phyloP scores from a whole-genome alignment of 2,888 invertebrate species.

The Tiphia femorata region DNA sequence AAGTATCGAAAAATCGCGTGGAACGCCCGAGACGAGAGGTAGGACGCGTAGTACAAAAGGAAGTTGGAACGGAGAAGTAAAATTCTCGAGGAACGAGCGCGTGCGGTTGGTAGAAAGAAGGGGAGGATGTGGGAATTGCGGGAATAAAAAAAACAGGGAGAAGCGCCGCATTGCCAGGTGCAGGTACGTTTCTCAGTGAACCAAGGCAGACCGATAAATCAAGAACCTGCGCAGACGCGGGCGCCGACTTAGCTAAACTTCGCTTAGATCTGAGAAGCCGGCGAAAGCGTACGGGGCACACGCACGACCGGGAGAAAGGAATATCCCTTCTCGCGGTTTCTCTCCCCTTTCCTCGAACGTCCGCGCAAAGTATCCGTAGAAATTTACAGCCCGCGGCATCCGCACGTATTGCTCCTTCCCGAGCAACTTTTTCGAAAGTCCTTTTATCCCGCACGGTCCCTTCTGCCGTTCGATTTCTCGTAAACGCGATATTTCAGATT shows the following conservation, averaged over 20 bases:
- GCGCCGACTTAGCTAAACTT: slow-evolving; percentile 57
- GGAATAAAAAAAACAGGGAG: slow-evolving; percentile 1
- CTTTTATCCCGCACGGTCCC: too few species aligned
- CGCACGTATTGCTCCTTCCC: too few species aligned
- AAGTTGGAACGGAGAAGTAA: slow-evolving; percentile 19
- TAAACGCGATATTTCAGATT: too few species aligned
- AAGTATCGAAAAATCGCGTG: neutral
- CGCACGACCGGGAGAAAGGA: slow-evolving; percentile 6
- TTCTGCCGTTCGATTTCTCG: too few species aligned
- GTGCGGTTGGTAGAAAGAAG: slow-evolving; percentile 19
- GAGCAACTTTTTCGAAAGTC: too few species aligned
- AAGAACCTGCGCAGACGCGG: slow-evolving; percentile 58
- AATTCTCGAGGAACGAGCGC: slow-evolving; percentile 14
- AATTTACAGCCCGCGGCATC: too few species aligned
- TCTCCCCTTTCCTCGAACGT: slow-evolving; percentile 3
- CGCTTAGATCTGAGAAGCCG: slow-evolving; percentile 21
- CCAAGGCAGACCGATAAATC: slow-evolving; percentile 58
- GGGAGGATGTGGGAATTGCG: slow-evolving; percentile 8
- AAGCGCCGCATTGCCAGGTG: slow-evolving; percentile 14
- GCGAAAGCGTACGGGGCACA: slow-evolving; percentile 3
- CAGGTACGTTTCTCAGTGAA: slow-evolving; percentile 36
- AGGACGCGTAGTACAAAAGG: neutral
- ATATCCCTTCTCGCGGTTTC: slow-evolving; percentile 2
- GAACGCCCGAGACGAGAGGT: neutral
- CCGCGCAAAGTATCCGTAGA: too few species aligned